Evolutionary conservation across 2,888 invertebrate species (phyloP), one percentile per base, ranked within the genome.

Genomic region (Cerastis leucographa): DNA sequence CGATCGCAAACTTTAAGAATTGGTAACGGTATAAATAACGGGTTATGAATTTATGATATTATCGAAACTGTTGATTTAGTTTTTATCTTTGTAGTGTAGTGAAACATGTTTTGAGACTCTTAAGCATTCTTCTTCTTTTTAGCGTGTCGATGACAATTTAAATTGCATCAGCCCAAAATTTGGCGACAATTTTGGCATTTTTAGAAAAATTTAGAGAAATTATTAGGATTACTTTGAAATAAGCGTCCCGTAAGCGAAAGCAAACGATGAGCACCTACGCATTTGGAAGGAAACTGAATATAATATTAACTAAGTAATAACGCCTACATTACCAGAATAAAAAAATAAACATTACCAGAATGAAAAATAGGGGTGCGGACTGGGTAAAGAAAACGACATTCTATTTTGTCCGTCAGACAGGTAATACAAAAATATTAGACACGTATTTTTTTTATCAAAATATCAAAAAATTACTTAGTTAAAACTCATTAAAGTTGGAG

Each of bases 21-120:
- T 19, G 14, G 14, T 49, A 79, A 19, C 80, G 40, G 62, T 71
- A 72, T 46, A 44, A 59, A 59, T 78, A 83, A 79, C 71, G 61
- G 61, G 44, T 29, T 49, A 14, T 12, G 14, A 75, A 44, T 44
- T n/a, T 44, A 14, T 22, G n/a, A 76, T 59, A 46, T 35, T 66
- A 46, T 51, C 22, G 35, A 42, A 61, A 25, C 64, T 35, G 42
- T 61, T 54, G 29, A 11, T 61, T 9, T 44, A 11, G 46, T 40
- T 64, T 54, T 51, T 35, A 75, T 29, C 1, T 19, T n/a, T 42
- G 44, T 46, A 54, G 17, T 42, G 44, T 46, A 54, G 17, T 1
- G 9, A 73, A 81, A 74, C 62, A 14, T 17, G 61, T 74, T 81
- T 81, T 9, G 35, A n/a, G 14, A 40, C 44, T 35, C n/a, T n/a